A percentile compares a stretch with the other conserved stretches of the same genome.
Conservation (phyloP, 2,888 invertebrate genomes). For the Sinohyriopsis cumingii region DNA sequence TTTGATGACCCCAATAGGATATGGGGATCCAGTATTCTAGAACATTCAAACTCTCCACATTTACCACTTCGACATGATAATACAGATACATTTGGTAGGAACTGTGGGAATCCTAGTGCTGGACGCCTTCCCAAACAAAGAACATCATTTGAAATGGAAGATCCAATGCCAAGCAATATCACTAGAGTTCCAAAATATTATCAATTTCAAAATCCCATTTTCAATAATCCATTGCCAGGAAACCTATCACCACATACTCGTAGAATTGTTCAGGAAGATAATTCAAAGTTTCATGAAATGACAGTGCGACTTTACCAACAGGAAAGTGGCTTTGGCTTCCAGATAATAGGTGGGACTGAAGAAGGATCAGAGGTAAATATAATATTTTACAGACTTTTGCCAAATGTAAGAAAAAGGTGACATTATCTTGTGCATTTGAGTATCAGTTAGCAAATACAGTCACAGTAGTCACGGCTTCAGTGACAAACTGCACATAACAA, state of each 20-base stretch:
- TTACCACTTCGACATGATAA: conserved; percentile 35
- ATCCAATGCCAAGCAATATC: conserved; percentile 72
- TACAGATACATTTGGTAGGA: conserved; percentile 34
- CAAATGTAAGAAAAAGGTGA: too few species aligned
- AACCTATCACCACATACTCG: conserved; percentile 46
- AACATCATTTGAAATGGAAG: conserved; percentile 78
- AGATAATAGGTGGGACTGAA: conserved; percentile 98
- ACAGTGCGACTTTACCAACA: conserved; percentile 89
- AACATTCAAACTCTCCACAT: conserved; percentile 37
- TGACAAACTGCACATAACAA: too few species aligned
- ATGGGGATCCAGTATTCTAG: conserved; percentile 42
- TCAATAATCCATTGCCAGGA: conserved; percentile 31
- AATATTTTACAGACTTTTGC: neutral
- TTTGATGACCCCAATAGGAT: conserved; percentile 36
- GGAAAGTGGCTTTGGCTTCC: conserved; percentile 96
- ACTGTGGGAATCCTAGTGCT: conserved; percentile 42
- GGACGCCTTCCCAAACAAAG: conserved; percentile 72
- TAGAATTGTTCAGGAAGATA: conserved; percentile 45
- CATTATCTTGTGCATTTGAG: too few species aligned
- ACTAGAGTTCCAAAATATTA: conserved; percentile 56
- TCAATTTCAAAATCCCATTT: conserved; percentile 44
- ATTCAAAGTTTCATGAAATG: conserved; percentile 75
- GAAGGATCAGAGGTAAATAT: conserved; percentile 89
- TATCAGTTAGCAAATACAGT: too few species aligned
- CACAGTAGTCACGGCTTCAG: too few species aligned